phyloP scores from a whole-genome alignment of 2,888 invertebrate genomes.

The Polymixis lichenea region DNA sequence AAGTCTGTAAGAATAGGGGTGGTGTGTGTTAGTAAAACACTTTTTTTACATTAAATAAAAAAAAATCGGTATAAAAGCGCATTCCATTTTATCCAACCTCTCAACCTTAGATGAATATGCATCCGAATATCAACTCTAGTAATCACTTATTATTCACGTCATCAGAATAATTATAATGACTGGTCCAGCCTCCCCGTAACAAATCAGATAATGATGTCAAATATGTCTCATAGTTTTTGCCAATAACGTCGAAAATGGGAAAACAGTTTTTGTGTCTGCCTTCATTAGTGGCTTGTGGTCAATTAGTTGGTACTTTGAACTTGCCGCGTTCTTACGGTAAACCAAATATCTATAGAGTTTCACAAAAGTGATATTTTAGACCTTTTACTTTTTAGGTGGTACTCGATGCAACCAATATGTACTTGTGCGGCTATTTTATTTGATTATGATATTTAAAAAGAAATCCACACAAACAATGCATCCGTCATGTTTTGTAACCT shows the following conservation, averaged over 20 bases:
- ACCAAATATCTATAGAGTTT: slow-evolving; percentile 3
- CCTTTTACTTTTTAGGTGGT: too few relatives aligned
- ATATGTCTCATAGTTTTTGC: slow-evolving; percentile 40
- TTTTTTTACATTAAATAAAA: too few relatives aligned
- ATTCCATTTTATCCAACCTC: too few relatives aligned
- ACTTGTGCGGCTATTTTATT: neutral
- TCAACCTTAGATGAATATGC: too few relatives aligned
- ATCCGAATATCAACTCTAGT: too few relatives aligned
- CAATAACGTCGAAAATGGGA: slow-evolving; percentile 6
- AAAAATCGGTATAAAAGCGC: too few relatives aligned
- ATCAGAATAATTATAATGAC: slow-evolving; percentile 6
- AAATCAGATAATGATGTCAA: slow-evolving; percentile 34
- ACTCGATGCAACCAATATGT: too few relatives aligned
- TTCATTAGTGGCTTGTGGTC: slow-evolving; percentile 51
- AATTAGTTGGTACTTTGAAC: slow-evolving; percentile 24
- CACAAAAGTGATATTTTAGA: neutral
- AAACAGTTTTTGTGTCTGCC: slow-evolving; percentile 38
- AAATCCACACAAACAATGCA: neutral
- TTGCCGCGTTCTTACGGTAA: neutral
- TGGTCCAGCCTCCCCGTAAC: neutral
- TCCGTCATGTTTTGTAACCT: too few relatives aligned
- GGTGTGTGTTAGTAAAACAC: too few relatives aligned
- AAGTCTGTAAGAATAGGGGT: too few relatives aligned
- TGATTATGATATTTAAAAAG: neutral
- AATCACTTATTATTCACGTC: slow-evolving; percentile 20